Conservation (phyloP, 2,113 vertebrate species). For the Oxygymnocypris stewartii region DNA sequence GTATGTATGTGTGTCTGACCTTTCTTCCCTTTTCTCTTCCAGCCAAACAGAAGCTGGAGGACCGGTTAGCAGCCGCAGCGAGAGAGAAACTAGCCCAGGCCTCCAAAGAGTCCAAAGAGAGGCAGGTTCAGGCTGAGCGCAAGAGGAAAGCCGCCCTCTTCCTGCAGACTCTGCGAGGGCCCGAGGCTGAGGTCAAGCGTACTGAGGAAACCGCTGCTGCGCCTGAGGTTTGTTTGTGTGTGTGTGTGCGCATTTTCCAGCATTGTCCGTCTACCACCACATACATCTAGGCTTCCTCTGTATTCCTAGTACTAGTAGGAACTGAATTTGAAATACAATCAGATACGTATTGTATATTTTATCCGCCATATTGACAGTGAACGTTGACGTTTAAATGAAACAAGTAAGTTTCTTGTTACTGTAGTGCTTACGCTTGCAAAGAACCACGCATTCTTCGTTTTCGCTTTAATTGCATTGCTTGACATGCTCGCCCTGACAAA, state of each 20-base stretch:
- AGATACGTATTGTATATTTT: not conserved
- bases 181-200: slow-evolving; percentile 83
- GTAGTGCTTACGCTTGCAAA: not conserved
- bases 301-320: not conserved
- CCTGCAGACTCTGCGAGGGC: slow-evolving; percentile 87
- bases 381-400: not conserved
- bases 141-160: slow-evolving; percentile 96
- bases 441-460: not conserved
- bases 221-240: slow-evolving; percentile 74
- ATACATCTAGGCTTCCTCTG: not conserved
- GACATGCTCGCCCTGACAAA: not conserved
- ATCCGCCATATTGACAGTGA: not conserved
- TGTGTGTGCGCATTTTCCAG: not conserved
- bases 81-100: slow-evolving; percentile 97
- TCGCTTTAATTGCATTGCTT: slow-evolving; percentile 1
- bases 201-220: slow-evolving; percentile 74
- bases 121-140: slow-evolving; percentile 94
- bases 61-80: slow-evolving; percentile 94
- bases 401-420: not conserved
- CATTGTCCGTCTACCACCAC: not conserved
- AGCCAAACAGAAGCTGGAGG: slow-evolving; percentile 98
- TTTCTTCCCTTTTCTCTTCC: slow-evolving; percentile 33
- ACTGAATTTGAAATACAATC: not conserved
- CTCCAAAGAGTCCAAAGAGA: slow-evolving; percentile 97
- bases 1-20: slow-evolving; percentile 27